Evolutionary conservation across 2,888 invertebrate genomes (phyloP).

Genomic region (Hartigia nigra): DNA sequence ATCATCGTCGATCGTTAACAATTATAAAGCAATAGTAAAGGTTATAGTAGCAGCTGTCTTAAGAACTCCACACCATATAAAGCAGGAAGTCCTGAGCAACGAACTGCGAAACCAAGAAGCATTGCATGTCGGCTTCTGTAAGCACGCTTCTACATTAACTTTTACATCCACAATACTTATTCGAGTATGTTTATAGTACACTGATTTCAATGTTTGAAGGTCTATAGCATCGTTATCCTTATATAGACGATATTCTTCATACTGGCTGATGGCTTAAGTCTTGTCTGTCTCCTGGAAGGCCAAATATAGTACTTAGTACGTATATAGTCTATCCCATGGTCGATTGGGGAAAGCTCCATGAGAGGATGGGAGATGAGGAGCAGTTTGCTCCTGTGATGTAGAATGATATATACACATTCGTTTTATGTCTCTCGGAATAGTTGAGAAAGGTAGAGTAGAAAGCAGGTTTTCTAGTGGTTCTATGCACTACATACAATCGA

Average conservation of each 20-base stretch:
- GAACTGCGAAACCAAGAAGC: background rate
- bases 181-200: background rate
- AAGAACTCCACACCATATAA: background rate
- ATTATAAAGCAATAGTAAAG: background rate
- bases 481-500: background rate
- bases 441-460: background rate
- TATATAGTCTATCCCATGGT: background rate
- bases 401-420: background rate
- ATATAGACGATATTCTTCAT: background rate
- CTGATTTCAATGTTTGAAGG: background rate
- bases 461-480: background rate
- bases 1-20: background rate
- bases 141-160: background rate
- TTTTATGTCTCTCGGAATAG: background rate
- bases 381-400: background rate
- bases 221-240: background rate
- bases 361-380: background rate
- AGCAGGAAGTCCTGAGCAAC: background rate
- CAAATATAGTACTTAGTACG: background rate
- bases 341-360: background rate
- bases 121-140: background rate
- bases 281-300: background rate
- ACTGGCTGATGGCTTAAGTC: background rate
- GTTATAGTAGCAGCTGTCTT: background rate
- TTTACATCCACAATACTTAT: background rate